Base-by-base conservation (phyloP, 2,113 vertebrate species). In the Chelonoidis abingdonii region DNA sequence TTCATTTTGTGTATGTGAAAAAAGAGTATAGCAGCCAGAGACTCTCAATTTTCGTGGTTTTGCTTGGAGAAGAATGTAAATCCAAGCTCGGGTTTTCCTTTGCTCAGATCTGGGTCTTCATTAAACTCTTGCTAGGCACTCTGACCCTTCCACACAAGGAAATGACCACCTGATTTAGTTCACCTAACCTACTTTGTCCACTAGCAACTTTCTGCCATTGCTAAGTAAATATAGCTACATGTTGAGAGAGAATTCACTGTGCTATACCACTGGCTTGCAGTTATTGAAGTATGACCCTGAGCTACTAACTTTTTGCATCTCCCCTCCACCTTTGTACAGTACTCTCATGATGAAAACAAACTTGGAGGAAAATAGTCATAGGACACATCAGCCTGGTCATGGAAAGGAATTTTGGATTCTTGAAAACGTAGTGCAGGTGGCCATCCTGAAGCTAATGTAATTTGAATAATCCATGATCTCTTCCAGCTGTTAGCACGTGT, bases 401-500 rank as follows among this genome's bases (percentile, higher is more conserved):
- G 82, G 86, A 87, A 96, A 98, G 81, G 95, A 96, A 80, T 90
- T 95, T 92, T 69, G 50, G 84, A 86, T 95, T 97, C 91, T 95
- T 93, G 88, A 94, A 97, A 96, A 95, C 24, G 29, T 93, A 90
- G 86, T 95, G 29, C 95, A 90, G 88, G 89, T 96, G 89, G 75
- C 89, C 94, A 89, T 95, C 92, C 93, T 84, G 86, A 92, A 97
- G 83, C 96, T 93, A 86, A n/a, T 93, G 93, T 95, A 94, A 38
- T 57, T 91, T 91, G 80, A 88, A 72, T 94, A 96, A 93, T 95
- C 93, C 83, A 16, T 95, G 93, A 98, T 97, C 86, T 97, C 38
- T 98, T 98, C 96, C 97, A 98, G 96, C 97, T 98, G 94, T 96
- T 97, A 88, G 89, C 87, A 89, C 75, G 92, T 97, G 88, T 75